Base-by-base conservation (phyloP, 35 echinoderm and acorn worm genomes). In the Patiria miniata region DNA sequence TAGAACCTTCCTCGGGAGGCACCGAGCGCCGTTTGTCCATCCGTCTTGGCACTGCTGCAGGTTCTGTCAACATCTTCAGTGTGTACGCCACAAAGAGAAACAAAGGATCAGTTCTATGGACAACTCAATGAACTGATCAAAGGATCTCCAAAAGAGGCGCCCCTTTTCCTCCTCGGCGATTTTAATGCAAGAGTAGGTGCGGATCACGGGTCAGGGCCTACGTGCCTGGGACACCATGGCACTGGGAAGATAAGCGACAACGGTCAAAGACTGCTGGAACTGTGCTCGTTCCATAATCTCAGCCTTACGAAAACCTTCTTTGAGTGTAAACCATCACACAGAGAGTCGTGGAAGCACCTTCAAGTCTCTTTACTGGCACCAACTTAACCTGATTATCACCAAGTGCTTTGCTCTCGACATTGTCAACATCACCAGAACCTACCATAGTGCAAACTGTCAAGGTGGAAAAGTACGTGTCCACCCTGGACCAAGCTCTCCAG, bases 381-480 rank as follows among this genome's bases (percentile, higher is more conserved):
- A 88, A 38, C 50, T 88, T 1, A 78, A 86, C 61, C 81, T 90
- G 14, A 39, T 90, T 30, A 53, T 84, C 78, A 57, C 78, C 32
- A 89, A 38, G 32, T 16, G 1, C 15, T 14, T 15, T 17, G 19
- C 32, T 5, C 1, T 87, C 2, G 78, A 54, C 22, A 86, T 73
- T 52, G 92, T 90, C 17, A 77, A 73, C 22, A 37, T 51, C 39
- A 90, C 83, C 23, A 28, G 85, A 53, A 68, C 23, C 58, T 94
- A 86, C 77, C 92, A 94, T 30, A 86, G 87, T 61, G 84, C 90
- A 33, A 54, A 92, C 83, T 92, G 84, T 52, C 77, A 92, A 28
- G 82, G 39, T 38, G 38, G 85, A 42, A 88, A 82, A 32, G 30
- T 88, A 0, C 39, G 78, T 22, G 54, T 91, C 5, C 89, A 86